Evolutionary conservation across 2,888 invertebrate species (phyloP).

Genomic region (Agrilus mali): DNA sequence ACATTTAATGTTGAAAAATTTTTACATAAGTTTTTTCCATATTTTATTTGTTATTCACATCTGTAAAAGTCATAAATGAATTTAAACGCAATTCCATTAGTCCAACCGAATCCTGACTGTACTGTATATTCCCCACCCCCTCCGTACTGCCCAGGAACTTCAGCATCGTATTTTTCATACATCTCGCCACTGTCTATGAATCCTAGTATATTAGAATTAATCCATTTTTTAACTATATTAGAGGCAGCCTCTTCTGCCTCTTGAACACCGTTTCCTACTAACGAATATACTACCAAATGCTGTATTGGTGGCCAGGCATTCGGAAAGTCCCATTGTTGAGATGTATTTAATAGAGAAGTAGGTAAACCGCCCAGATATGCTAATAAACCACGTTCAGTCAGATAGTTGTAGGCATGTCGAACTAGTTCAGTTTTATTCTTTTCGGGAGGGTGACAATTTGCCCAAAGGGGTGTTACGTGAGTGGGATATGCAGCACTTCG

Average conservation of each 20-base stretch:
- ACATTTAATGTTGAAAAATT: too few relatives aligned
- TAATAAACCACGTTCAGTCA: constrained; percentile 36
- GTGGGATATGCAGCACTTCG: constrained; percentile 34
- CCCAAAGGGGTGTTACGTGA: constrained; percentile 66
- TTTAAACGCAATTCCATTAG: constrained; percentile 5
- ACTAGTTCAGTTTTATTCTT: constrained; percentile 28
- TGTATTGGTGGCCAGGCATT: constrained; percentile 81
- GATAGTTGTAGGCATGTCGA: constrained; percentile 39
- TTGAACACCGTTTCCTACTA: constrained; percentile 43
- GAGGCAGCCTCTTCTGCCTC: constrained; percentile 47
- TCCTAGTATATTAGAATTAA: constrained; percentile 50
- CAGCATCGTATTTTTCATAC: constrained; percentile 63
- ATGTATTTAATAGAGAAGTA: constrained; percentile 48
- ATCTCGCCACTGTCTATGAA: constrained; percentile 46
- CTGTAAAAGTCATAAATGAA: constrained; percentile 8
- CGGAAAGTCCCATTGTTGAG: constrained; percentile 71
- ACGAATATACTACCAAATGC: constrained; percentile 55
- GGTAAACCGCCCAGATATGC: constrained; percentile 56
- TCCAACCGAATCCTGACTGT: constrained; percentile 11
- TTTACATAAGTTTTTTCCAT: background rate
- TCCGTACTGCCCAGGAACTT: constrained; percentile 50
- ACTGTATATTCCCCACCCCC: constrained; percentile 57
- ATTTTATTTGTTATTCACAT: background rate
- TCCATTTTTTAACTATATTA: constrained; percentile 55
- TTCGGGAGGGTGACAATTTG: constrained; percentile 25